These are phyloP conservation scores for Perodicticus potto DNA, from an alignment of 2,797 vertebrate genomes.

Conservation along the genomic window DNA sequence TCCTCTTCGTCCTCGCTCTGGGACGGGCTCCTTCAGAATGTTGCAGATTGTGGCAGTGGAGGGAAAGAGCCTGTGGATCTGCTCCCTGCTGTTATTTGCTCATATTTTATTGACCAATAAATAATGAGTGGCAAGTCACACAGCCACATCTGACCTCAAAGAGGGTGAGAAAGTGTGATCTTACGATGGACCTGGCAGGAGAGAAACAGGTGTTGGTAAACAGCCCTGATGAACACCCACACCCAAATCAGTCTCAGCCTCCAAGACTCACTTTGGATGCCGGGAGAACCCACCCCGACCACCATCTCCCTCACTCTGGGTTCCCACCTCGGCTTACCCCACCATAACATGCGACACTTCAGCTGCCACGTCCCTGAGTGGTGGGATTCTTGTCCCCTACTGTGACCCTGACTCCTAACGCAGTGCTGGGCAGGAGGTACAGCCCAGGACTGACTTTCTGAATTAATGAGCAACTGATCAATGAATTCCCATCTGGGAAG, in stretches of 20 bases:
- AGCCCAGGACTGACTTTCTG: neutral
- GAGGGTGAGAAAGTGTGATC: neutral
- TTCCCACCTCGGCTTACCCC: neutral
- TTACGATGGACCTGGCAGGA: neutral
- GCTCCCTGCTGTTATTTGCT: neutral
- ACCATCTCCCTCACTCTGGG: neutral
- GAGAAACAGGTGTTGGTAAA: neutral
- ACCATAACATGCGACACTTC: rapidly evolving
- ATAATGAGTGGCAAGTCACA: neutral
- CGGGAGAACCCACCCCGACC: neutral
- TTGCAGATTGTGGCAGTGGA: neutral
- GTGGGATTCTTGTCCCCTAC: neutral
- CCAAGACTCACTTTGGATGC: neutral
- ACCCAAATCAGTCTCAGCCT: neutral
- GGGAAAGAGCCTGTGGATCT: neutral
- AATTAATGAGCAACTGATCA: neutral
- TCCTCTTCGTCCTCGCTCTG: neutral
- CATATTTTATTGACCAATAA: neutral
- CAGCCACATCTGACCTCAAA: neutral
- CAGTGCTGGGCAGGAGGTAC: neutral
- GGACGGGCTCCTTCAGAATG: neutral
- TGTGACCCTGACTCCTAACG: neutral
- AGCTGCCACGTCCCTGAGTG: neutral
- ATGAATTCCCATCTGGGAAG: neutral
- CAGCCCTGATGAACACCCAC: neutral